Conservation (phyloP, 2,797 vertebrate genomes). For the Poeciliopsis paucimaculata region DNA sequence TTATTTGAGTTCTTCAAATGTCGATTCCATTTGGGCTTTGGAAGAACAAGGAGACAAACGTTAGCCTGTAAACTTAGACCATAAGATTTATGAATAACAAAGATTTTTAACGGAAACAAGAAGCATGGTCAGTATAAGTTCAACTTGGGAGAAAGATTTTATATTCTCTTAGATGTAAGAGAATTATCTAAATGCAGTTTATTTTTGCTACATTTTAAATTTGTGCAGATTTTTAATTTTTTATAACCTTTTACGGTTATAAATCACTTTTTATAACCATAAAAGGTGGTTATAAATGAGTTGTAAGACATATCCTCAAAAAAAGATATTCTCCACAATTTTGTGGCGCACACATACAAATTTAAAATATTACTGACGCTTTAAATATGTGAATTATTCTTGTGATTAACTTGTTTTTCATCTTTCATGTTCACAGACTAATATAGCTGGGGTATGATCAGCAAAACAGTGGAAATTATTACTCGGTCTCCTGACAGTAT, state of each 20-base stretch:
- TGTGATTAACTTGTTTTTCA: not conserved
- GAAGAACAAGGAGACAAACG: not conserved
- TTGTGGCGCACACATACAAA: not conserved
- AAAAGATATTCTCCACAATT: not conserved
- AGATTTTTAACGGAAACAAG: not conserved
- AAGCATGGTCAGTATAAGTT: not conserved
- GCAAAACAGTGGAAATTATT: conserved; percentile 7
- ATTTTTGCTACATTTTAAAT: not conserved
- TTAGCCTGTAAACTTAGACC: not conserved
- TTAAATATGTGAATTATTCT: not conserved
- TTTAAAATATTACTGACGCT: not conserved
- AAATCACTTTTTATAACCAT: not conserved
- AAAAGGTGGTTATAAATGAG: not conserved
- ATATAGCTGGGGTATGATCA: not conserved
- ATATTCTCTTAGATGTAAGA: not conserved
- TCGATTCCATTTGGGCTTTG: not conserved
- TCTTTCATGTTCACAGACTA: not conserved
- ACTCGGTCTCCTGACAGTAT: not conserved
- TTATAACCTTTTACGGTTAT: too few species aligned
- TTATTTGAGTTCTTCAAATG: not conserved
- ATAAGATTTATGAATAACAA: not conserved
- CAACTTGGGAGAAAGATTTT: not conserved
- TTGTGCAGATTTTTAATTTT: not conserved
- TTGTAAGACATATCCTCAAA: not conserved
- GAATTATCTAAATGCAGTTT: not conserved